phyloP scores from a whole-genome alignment of 2,888 invertebrate genomes.

The Tineola bisselliella region DNA sequence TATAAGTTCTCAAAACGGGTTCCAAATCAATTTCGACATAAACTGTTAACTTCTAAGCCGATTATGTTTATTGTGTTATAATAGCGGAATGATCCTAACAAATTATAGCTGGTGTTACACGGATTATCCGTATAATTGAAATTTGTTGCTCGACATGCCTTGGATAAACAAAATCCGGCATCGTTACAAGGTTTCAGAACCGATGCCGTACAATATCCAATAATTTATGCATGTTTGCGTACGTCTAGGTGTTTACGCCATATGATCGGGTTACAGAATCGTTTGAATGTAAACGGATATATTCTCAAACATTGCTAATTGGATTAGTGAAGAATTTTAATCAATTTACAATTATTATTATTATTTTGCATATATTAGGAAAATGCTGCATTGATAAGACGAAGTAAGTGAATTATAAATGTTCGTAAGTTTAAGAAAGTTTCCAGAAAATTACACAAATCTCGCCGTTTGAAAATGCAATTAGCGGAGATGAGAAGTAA shows the following conservation, averaged over 20 bases:
- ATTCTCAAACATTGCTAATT: no score
- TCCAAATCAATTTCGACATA: background rate
- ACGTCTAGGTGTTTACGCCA: background rate
- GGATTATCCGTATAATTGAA: constrained; percentile 7
- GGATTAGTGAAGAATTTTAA: no score
- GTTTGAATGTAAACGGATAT: no score
- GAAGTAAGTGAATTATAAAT: no score
- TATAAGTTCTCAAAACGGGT: background rate
- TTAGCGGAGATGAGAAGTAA: no score
- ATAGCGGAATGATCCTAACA: constrained; percentile 10
- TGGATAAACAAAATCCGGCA: background rate
- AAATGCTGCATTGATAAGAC: no score
- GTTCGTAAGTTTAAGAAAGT: no score
- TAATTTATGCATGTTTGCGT: background rate
- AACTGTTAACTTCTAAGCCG: constrained; percentile 8
- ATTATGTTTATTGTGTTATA: constrained; percentile 7
- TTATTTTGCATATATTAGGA: no score
- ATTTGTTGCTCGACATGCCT: constrained; percentile 1
- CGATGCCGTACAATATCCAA: background rate
- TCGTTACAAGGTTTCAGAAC: background rate
- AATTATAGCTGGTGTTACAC: background rate
- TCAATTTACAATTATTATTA: no score
- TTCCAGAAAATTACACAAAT: no score
- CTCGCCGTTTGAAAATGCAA: no score
- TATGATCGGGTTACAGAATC: background rate